These are phyloP conservation scores for Diadromus collaris DNA, from an alignment of 2,888 invertebrate genomes.

Conservation along the genomic window DNA sequence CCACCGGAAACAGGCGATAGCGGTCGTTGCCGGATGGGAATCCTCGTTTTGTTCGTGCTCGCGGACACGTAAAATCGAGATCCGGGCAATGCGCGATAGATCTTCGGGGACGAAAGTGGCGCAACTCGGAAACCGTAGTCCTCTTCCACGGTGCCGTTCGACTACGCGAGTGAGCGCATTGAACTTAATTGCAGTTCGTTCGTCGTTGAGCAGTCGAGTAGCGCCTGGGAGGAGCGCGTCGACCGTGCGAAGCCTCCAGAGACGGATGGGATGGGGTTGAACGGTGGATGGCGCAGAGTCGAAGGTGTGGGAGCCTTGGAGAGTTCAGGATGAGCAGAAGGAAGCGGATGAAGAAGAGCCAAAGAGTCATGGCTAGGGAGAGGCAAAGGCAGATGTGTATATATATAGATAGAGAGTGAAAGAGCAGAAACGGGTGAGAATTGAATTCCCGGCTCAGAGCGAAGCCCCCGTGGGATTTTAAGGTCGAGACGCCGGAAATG, in stretches of 20 bases:
- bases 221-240: not conserved
- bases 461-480: conserved; percentile 36
- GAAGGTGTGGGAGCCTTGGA: conserved; percentile 21
- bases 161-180: conserved; percentile 29
- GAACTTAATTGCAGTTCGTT: conserved; percentile 54
- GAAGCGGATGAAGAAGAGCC: conserved; percentile 20
- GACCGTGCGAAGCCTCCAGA: not conserved
- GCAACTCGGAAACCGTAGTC: not conserved
- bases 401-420: not conserved
- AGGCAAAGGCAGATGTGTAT: not conserved
- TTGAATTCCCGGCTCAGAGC: conserved; percentile 54
- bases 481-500: conserved; percentile 47
- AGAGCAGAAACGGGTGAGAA: conserved; percentile 44
- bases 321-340: conserved; percentile 29
- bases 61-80: conserved; percentile 48
- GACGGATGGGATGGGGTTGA: not conserved
- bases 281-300: conserved; percentile 29
- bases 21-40: conserved; percentile 36
- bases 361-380: not conserved
- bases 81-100: conserved; percentile 22
- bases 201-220: conserved; percentile 34
- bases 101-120: not conserved
- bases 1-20: not conserved
- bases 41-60: conserved; percentile 51
- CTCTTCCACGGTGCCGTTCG: conserved; percentile 4